Evolutionary conservation across 2,888 invertebrate species (phyloP), one percentile per base, ranked within the genome.

Genomic region (Eilema sororculum): DNA sequence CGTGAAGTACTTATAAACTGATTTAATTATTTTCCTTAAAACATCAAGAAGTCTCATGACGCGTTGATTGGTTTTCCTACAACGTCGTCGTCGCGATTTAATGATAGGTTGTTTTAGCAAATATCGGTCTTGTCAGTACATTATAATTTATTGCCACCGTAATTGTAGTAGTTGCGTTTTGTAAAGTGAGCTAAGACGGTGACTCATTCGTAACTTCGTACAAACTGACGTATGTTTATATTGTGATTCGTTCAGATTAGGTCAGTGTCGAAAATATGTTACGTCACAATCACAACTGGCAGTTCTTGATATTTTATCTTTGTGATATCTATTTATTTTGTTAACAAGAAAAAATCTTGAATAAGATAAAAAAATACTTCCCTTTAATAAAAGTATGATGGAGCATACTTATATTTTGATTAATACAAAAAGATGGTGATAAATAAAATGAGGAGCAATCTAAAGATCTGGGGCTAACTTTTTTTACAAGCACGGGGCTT

Each of bases 171-270:
- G 52, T 71, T 73, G 71, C 65, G 69, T 72, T 75, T 68, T 71
- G 65, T 65, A 24, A 56, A 63, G 58, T 60, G 52, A 33, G 69
- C 59, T 46, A 65, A 52, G 62, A 56, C 62, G 41, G 56, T 77
- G 73, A 77, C 58, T 79, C 73, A 77, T 72, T 69, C 59, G 67
- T 62, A 71, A 67, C 61, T 62, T 75, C 75, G 73, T 74, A 68
- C 67, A 69, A 72, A 74, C 73, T 80, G 70, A 82, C 77, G 77
- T 77, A 56, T 81, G 71, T 73, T 80, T 78, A 78, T 77, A 76
- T 78, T 80, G 76, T 63, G 68, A 72, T 71, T 68, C 72, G 68
- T 73, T 74, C 76, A 72, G 75, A 77, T 79, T 80, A 83, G 79
- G 79, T 79, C 78, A 80, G 79, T 83, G 76, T 68, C 75, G 70